Percentiles rank a stretch among this genome's conserved stretches.
Evolutionary conservation across 2,797 vertebrate species (phyloP).

Genomic region (Sphenodon punctatus): DNA sequence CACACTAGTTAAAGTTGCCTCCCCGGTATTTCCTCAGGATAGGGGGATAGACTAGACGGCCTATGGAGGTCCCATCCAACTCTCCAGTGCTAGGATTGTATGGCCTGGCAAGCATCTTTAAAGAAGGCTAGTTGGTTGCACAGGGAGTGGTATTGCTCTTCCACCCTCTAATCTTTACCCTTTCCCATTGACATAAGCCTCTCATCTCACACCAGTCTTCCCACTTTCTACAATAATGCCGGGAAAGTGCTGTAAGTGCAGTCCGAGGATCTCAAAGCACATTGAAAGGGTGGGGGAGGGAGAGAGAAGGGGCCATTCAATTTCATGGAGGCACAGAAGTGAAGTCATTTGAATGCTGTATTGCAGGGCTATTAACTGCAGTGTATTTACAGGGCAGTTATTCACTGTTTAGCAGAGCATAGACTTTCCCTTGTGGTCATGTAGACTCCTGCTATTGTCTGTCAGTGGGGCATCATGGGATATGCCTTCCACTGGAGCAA

Average conservation of each 20-base stretch:
- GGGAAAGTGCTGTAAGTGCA: too few species aligned
- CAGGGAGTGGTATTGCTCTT: not conserved
- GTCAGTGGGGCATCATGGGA: too few species aligned
- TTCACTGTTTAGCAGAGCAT: too few species aligned
- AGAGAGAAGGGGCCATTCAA: fast-evolving
- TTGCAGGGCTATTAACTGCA: too few species aligned
- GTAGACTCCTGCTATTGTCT: too few species aligned
- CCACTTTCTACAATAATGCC: fast-evolving
- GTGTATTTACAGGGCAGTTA: too few species aligned
- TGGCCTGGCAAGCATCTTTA: not conserved
- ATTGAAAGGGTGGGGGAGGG: not conserved
- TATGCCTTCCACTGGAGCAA: too few species aligned
- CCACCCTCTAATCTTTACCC: not conserved
- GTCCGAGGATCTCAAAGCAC: fast-evolving
- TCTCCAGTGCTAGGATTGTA: too few species aligned
- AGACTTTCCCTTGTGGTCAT: too few species aligned
- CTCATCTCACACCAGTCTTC: not conserved
- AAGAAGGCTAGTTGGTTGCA: not conserved
- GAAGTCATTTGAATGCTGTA: not conserved
- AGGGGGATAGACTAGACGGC: too few species aligned
- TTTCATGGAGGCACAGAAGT: not conserved
- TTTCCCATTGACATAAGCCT: not conserved
- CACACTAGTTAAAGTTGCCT: not conserved
- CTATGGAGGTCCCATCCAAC: too few species aligned
- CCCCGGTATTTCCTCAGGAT: not conserved